Percentiles rank a stretch among this genome's conserved stretches.
phyloP scores from a whole-genome alignment of 2,888 invertebrate genomes.

The Stenoptilia bipunctidactyla region DNA sequence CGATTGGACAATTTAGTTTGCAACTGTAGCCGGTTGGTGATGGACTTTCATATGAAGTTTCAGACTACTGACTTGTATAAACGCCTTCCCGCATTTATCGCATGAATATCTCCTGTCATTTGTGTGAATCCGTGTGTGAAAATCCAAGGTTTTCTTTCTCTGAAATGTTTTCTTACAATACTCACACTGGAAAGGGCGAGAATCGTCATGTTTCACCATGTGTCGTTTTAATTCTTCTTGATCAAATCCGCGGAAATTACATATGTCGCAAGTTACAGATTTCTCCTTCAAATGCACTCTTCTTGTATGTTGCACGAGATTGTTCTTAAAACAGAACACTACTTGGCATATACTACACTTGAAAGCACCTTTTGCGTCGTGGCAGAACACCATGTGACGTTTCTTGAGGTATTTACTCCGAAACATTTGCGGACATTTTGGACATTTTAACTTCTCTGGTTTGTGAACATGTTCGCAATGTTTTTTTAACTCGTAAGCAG shows the following conservation, averaged over 20 bases:
- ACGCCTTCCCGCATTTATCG: conserved; percentile 65
- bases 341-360: conserved; percentile 40
- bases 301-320: conserved; percentile 34
- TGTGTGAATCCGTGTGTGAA: conserved; percentile 61
- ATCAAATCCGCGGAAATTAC: conserved; percentile 45
- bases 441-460: conserved; percentile 25
- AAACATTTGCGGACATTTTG: conserved; percentile 39
- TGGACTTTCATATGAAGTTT: conserved; percentile 68
- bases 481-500: conserved; percentile 20
- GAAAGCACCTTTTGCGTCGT: conserved; percentile 37
- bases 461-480: conserved; percentile 18
- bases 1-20: too few relatives aligned
- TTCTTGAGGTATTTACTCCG: conserved; percentile 36
- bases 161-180: conserved; percentile 71
- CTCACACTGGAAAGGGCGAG: conserved; percentile 67
- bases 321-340: conserved; percentile 34
- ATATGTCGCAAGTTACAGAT: conserved; percentile 37
- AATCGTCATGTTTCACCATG: conserved; percentile 66
- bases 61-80: conserved; percentile 68
- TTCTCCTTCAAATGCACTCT: conserved; percentile 45
- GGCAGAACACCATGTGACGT: conserved; percentile 39
- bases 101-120: conserved; percentile 63
- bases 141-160: conserved; percentile 60
- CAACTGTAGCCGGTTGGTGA: conserved; percentile 30
- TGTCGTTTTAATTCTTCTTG: conserved; percentile 62